Conservation (phyloP, 2,113 vertebrate genomes). For the Oceanodroma tethys region DNA sequence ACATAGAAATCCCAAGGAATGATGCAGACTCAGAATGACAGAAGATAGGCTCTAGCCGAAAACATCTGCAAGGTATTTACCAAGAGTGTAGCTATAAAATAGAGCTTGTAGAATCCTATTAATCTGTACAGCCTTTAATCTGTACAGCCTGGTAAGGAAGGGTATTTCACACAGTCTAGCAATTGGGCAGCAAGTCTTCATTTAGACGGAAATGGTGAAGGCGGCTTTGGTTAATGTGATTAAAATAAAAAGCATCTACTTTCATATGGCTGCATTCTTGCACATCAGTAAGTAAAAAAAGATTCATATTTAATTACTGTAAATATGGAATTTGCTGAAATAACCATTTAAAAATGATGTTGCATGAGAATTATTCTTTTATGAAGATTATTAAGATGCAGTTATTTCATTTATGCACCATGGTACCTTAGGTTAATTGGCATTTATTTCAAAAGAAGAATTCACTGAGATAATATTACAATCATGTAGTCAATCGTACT, state of each 20-base stretch:
- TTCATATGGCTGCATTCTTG: not conserved
- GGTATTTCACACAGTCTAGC: not conserved
- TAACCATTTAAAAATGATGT: not conserved
- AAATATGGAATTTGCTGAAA: not conserved
- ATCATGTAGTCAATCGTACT: not conserved
- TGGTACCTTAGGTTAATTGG: slow-evolving; percentile 5
- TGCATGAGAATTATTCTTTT: not conserved
- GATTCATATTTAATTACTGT: not conserved
- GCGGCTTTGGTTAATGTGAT: not conserved
- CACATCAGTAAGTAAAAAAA: not conserved
- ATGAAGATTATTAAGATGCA: not conserved
- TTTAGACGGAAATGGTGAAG: not conserved
- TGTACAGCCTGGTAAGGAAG: not conserved
- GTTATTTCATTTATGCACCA: not conserved
- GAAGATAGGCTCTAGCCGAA: not conserved
- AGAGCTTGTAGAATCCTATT: not conserved
- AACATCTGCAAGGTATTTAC: not conserved
- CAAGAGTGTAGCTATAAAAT: not conserved
- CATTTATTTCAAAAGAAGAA: slow-evolving; percentile 3
- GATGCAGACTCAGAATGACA: not conserved
- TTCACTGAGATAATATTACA: not conserved
- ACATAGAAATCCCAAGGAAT: not conserved
- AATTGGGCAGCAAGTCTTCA: not conserved
- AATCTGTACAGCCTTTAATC: not conserved
- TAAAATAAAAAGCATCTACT: not conserved